Percentiles rank a stretch among this genome's conserved stretches.
Conservation (phyloP, 2,888 invertebrate genomes). For the Bembecia ichneumoniformis region DNA sequence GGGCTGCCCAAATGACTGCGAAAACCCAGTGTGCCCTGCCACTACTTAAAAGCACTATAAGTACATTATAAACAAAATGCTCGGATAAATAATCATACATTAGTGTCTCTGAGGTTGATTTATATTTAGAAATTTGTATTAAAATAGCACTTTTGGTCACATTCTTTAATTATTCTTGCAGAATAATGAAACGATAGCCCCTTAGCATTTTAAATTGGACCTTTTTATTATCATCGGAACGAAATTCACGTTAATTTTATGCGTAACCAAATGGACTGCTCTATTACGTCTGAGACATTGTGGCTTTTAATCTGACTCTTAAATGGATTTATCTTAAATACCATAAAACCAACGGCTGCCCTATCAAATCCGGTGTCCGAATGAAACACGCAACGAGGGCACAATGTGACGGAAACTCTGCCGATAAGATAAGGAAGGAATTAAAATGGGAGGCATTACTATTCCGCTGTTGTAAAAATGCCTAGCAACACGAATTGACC, state of each 20-base stretch:
- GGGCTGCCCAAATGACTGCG: too few species aligned
- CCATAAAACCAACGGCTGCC: constrained; percentile 23
- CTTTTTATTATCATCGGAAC: not conserved
- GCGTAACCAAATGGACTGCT: not conserved
- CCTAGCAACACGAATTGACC: not conserved
- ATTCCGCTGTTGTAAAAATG: not conserved
- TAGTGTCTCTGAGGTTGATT: too few species aligned
- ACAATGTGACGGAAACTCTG: constrained; percentile 17
- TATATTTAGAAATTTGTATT: too few species aligned
- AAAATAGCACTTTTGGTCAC: too few species aligned
- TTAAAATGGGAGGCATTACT: constrained; percentile 10
- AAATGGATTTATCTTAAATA: constrained; percentile 27
- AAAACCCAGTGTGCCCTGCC: too few species aligned
- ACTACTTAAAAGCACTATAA: too few species aligned
- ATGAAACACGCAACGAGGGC: constrained; percentile 22
- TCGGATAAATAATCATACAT: too few species aligned
- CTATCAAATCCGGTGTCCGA: constrained; percentile 23
- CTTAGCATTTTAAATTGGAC: not conserved
- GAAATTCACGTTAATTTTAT: not conserved
- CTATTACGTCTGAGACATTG: not conserved
- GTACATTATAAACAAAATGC: too few species aligned
- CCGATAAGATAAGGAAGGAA: constrained; percentile 20
- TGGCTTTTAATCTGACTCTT: constrained; percentile 5
- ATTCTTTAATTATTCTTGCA: too few species aligned
- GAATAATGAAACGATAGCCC: too few species aligned